Evolutionary conservation across 2,113 vertebrate species (phyloP), one percentile per base, ranked within the genome.

Genomic region (Ceratotherium simum): DNA sequence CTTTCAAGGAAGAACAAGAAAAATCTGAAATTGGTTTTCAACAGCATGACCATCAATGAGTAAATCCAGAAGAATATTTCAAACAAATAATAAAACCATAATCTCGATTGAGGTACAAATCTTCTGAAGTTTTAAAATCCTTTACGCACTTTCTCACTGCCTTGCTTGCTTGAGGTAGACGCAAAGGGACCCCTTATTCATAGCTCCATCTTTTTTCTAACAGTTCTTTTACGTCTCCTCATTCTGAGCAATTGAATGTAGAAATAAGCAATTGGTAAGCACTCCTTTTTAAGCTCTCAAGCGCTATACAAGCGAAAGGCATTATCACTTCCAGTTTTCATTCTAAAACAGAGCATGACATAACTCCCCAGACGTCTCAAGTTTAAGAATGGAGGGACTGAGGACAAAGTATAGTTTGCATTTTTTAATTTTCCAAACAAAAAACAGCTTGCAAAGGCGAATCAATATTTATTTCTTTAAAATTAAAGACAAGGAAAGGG

Each of bases 181-280:
- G 25, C 42, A 70, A 36, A 93, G 10, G 31, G 13, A 27, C 36
- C 12, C 39, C 46, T 96, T 75, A 36, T 70, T 72, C 67, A 65
- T 17, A 13, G 60, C 23, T 39, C 51, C 42, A 23, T 31, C 54
- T 67, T 81, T 75, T 91, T 75, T 48, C n/a, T 62, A 73, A 56
- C 16, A 51, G 58, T 79, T 48, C 70, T 91, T 73, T 88, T 25
- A 17, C 81, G 54, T 21, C 33, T 65, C 70, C 65, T 93, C 48
- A 90, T 86, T 87, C 73, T 95, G 36, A 78, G 72, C 48, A 90
- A 33, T 16, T 75, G 60, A n/a, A 21, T 33, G 5, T 29, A 92
- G 72, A 81, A 92, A 95, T 54, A 80, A 89, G 78, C 42, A 93
- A 89, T 76, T 96, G 81, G 3, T 46, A 89, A 79, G 18, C 18